phyloP scores from a whole-genome alignment of 1,140 invertebrate genomes.

The Eriocheir sinensis region DNA sequence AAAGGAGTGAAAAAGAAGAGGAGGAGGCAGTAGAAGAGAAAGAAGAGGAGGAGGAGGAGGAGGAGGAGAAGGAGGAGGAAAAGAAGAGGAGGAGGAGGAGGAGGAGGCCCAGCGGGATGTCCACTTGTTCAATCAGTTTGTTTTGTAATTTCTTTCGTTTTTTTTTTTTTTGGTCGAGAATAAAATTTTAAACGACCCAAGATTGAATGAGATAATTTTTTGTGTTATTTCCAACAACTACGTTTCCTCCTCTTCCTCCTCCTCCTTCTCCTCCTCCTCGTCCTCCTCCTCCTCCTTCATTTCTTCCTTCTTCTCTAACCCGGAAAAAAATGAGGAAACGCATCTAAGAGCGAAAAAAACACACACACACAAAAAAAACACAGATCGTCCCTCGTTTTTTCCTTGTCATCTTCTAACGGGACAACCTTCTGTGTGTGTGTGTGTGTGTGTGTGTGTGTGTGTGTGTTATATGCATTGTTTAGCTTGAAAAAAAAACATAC shows the following conservation, averaged over 20 bases:
- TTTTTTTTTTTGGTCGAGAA: background rate
- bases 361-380: background rate
- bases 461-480: background rate
- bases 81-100: background rate
- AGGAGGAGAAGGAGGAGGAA: background rate
- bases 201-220: background rate
- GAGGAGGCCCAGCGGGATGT: background rate
- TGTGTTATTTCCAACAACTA: background rate
- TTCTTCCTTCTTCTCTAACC: background rate
- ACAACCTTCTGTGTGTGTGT: background rate
- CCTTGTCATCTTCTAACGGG: too few species aligned
- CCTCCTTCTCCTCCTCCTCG: background rate
- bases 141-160: background rate
- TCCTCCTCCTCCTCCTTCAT: background rate
- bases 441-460: conserved; percentile 9
- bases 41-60: background rate
- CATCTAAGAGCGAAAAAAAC: background rate
- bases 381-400: too few species aligned
- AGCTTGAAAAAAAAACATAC: background rate
- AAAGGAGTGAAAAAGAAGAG: background rate
- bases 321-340: background rate
- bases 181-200: background rate
- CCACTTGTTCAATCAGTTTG: background rate
- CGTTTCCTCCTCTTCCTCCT: background rate
- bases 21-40: background rate